These are phyloP conservation scores for Pygmarrhopalites habei DNA, from an alignment of 1,140 invertebrate genomes.

Conservation along the genomic window DNA sequence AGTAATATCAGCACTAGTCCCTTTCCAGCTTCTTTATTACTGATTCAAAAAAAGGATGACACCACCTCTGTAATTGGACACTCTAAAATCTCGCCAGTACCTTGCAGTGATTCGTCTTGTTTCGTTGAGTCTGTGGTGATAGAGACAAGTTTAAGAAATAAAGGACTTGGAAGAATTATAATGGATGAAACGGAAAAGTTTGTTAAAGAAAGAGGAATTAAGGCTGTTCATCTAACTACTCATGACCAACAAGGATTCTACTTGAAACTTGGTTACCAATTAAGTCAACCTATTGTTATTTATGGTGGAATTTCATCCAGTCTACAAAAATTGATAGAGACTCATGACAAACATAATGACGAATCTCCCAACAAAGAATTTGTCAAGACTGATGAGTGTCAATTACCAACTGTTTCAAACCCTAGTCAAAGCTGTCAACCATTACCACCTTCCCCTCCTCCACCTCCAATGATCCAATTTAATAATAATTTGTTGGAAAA, in stretches of 20 bases:
- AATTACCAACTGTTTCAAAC: too few relatives aligned
- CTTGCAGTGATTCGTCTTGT: constrained; percentile 57
- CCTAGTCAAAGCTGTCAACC: background rate
- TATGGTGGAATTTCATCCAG: constrained; percentile 46
- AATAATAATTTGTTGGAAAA: background rate
- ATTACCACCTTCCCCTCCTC: constrained; percentile 5
- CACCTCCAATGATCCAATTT: constrained; percentile 6
- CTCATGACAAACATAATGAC: background rate
- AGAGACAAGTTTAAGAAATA: constrained; percentile 56
- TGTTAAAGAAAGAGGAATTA: constrained; percentile 53
- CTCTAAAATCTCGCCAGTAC: constrained; percentile 62
- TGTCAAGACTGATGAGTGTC: background rate
- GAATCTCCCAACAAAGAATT: background rate
- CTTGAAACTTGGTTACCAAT: constrained; percentile 60
- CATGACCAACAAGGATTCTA: constrained; percentile 71
- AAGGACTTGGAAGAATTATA: constrained; percentile 62
- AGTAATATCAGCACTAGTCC: constrained; percentile 60
- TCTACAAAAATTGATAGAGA: constrained; percentile 9
- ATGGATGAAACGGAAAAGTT: constrained; percentile 63
- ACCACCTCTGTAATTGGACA: constrained; percentile 58
- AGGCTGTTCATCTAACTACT: constrained; percentile 63
- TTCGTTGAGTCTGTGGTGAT: constrained; percentile 69
- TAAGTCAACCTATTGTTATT: constrained; percentile 60
- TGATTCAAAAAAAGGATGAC: constrained; percentile 45
- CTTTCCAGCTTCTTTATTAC: constrained; percentile 62